Base-by-base conservation (phyloP, 2,888 invertebrate species). In the Boloria selene region DNA sequence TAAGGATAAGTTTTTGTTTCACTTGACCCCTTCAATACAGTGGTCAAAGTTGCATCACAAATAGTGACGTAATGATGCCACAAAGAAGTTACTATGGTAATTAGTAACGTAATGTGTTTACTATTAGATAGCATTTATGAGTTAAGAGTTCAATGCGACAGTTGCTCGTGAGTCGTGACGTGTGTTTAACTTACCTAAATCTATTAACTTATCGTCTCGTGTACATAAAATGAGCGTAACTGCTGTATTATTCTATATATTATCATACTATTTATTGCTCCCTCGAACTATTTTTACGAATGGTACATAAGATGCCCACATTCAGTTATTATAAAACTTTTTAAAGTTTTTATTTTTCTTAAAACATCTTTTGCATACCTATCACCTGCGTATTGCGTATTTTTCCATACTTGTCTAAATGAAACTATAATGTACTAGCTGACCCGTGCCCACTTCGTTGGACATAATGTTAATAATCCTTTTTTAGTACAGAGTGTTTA, bases 361-460 rank as follows among this genome's bases (percentile, higher is more conserved):
- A 38, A 26, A 38, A 10, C 2, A 10, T 38, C 10, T 38, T 38
- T 38, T 38, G 31, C 31, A 2, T 38, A 38, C 10, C 31, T 38
- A 38, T 10, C 31, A 10, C 31, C 31, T 38, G 31, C 7, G 7
- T 38, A 7, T 10, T 38, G 10, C 18, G 3, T 13, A n/a, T 13
- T 31, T 4, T 44, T 31, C 26, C 6, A 31, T 10, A 4, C 3
- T 53, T 13, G 3, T 10, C n/a, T 14, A 45, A 61, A 47, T 38
- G 52, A 10, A 61, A 56, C 47, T 66, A 65, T 66, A 26, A 62
- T 13, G 61, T 59, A 49, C n/a, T n/a, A n/a, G n/a, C n/a, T n/a
- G n/a, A n/a, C n/a, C n/a, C n/a, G n/a, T n/a, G n/a, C n/a, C n/a
- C n/a, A n/a, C n/a, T n/a, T n/a, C n/a, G n/a, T n/a, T n/a, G n/a